Conservation (phyloP, 2,888 invertebrate species). For the Ctena decussata region DNA sequence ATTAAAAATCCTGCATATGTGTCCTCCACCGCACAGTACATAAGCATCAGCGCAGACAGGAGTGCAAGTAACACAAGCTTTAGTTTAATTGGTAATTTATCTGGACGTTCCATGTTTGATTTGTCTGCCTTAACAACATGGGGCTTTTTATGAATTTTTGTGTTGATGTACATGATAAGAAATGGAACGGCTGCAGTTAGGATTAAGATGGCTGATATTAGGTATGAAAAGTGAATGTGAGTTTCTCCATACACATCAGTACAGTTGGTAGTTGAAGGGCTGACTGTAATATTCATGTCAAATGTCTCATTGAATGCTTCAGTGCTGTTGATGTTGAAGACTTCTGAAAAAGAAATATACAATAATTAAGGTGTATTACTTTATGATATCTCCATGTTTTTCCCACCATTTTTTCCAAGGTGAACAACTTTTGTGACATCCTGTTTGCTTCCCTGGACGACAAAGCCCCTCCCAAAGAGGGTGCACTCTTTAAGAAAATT, state of each 20-base stretch:
- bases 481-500: too few species aligned
- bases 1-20: constrained; percentile 55
- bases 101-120: constrained; percentile 45
- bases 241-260: constrained; percentile 33
- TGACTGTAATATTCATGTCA: neutral
- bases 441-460: too few species aligned
- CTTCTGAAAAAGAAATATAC: too few species aligned
- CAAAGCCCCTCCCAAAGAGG: too few species aligned
- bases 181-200: constrained; percentile 63
- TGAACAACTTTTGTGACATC: too few species aligned
- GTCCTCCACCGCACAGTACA: constrained; percentile 75
- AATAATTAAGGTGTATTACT: too few species aligned
- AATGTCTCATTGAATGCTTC: neutral
- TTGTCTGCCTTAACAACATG: constrained; percentile 47
- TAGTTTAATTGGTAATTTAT: constrained; percentile 50
- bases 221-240: constrained; percentile 57
- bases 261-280: neutral
- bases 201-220: constrained; percentile 58
- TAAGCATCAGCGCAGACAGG: constrained; percentile 59
- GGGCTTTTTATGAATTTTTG: constrained; percentile 11
- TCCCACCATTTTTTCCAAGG: too few species aligned
- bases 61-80: constrained; percentile 54
- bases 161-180: constrained; percentile 58
- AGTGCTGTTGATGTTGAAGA: neutral
- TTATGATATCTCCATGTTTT: too few species aligned